Evolutionary conservation across 1,140 invertebrate genomes (phyloP), one percentile per base, ranked within the genome.

Genomic region (Drosophila sulfurigaster): DNA sequence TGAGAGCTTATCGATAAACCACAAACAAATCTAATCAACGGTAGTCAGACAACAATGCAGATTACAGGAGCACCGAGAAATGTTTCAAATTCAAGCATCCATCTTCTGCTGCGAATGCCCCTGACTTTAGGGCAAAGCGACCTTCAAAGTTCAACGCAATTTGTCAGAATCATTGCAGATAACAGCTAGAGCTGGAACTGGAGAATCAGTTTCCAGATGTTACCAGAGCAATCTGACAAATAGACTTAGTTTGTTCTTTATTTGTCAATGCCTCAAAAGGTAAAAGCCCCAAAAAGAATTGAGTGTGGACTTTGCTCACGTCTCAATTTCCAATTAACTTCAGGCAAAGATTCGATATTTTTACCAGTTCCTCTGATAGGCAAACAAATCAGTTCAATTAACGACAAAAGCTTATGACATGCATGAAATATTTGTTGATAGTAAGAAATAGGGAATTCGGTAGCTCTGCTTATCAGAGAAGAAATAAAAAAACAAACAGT

Each of bases 311-410:
- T 88, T 88, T 88, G 85, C 38, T 63, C 74, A n/a, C 82, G 80
- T 82, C 65, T 73, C 77, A 78, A 75, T 79, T 87, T 87, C 63
- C 77, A 87, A 87, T 87, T 87, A 88, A 82, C 62, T 86, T 43
- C 43, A 49, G 60, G 75, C 60, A 85, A 68, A 82, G 87, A 66
- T 25, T 46, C 11, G 30, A 60, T 60, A 66, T 60, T 32, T 43
- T 28, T 54, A n/a, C 28, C 51, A 54, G 51, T 54, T 54, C 20
- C 15, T 35, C 54, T 41, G 76, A 85, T 77, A 66, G 52, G 32
- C 70, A 75, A 58, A 45, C 67, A 51, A 70, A 68, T 66, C 66
- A 62, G 52, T 67, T 68, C 68, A 76, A 76, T 77, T 59, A 72
- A 59, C 64, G 46, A 67, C 72, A 41, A 73, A 72, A 81, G 30